These are phyloP conservation scores for Myoxocephalus aenaeus DNA, from an alignment of 2,797 vertebrate genomes.

Conservation along the genomic window DNA sequence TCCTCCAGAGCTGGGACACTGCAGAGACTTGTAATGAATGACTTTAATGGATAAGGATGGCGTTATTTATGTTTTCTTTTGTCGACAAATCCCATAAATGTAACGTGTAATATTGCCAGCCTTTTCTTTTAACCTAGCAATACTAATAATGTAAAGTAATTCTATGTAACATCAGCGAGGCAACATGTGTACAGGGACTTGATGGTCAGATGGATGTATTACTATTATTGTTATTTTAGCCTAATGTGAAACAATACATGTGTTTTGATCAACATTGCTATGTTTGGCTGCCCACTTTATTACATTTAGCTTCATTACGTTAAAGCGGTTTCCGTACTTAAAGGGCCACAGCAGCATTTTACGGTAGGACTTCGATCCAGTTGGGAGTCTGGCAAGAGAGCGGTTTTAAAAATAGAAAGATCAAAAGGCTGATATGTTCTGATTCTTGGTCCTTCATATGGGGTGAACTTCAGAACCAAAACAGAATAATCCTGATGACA, in stretches of 20 bases:
- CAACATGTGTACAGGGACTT: neutral
- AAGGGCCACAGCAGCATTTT: constrained; percentile 4
- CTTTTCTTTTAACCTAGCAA: neutral
- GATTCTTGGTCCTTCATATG: no score
- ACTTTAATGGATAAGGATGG: constrained; percentile 6
- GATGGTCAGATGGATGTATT: neutral
- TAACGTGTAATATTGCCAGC: neutral
- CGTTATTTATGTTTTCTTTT: neutral
- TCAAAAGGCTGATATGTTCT: neutral
- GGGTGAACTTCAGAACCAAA: neutral
- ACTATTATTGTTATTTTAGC: neutral
- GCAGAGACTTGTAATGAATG: constrained; percentile 25
- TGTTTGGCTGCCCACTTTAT: neutral
- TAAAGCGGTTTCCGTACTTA: neutral
- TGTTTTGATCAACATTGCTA: neutral
- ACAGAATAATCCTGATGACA: neutral
- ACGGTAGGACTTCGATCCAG: neutral
- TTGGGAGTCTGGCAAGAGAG: neutral
- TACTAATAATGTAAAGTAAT: constrained; percentile 3
- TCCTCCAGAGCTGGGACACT: constrained; percentile 17
- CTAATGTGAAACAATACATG: neutral
- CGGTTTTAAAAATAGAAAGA: neutral
- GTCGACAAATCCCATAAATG: neutral
- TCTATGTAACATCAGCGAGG: neutral
- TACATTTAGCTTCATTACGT: constrained; percentile 11